Percentiles rank a stretch among this genome's conserved stretches.
phyloP scores from a whole-genome alignment of 2,888 invertebrate species.

The Caenorhabditis plicata region DNA sequence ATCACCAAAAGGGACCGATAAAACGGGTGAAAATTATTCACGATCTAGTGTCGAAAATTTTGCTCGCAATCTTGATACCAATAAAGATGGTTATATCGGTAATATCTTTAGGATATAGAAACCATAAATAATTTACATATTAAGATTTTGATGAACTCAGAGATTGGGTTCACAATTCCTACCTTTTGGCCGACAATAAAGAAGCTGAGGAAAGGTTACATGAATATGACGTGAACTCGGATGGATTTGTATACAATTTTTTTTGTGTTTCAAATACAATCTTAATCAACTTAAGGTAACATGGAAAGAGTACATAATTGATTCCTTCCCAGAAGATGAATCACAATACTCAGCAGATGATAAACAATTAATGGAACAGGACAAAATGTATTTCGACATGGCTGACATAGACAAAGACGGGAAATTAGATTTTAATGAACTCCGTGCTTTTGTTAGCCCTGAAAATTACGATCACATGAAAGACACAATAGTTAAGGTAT shows the following conservation, averaged over 20 bases:
- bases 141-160: conserved; percentile 74
- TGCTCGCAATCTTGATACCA: conserved; percentile 83
- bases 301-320: conserved; percentile 87
- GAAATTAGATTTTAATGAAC: conserved; percentile 77
- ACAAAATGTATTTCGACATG: conserved; percentile 78
- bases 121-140: background rate
- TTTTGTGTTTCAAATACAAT: conserved; percentile 68
- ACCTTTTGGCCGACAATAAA: conserved; percentile 72
- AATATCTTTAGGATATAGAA: conserved; percentile 64
- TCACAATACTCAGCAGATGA: conserved; percentile 62
- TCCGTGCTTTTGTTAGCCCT: conserved; percentile 85
- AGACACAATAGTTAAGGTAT: conserved; percentile 71
- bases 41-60: conserved; percentile 69
- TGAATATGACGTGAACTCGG: conserved; percentile 73
- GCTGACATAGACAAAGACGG: conserved; percentile 83
- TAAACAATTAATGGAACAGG: conserved; percentile 73
- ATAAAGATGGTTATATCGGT: conserved; percentile 79
- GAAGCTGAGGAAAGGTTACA: conserved; percentile 66
- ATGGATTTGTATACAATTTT: conserved; percentile 38
- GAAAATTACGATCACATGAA: conserved; percentile 87
- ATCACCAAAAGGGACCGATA: conserved; percentile 75
- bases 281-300: conserved; percentile 72
- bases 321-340: conserved; percentile 74
- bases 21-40: conserved; percentile 89
- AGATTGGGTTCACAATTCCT: conserved; percentile 88